Evolutionary conservation across 2,888 invertebrate genomes (phyloP), one percentile per base, ranked within the genome.

Genomic region (Acleris cristana): DNA sequence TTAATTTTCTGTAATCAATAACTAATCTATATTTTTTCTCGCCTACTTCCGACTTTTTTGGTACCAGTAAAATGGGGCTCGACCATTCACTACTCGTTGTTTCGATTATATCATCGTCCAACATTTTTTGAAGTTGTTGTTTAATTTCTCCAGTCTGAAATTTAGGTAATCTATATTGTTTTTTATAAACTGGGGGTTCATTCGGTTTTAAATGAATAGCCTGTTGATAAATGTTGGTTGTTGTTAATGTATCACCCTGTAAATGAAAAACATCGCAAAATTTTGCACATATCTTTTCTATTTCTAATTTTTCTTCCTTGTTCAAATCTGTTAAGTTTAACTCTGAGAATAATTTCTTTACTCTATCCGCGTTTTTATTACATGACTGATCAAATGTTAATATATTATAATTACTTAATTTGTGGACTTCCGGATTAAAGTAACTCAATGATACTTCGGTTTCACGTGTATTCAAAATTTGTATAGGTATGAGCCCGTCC

Each of bases 141-240:
- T 51, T 18, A 3, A 51, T 51, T 51, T 51, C 51, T 18, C 51
- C 18, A 21, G 51, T 51, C 21, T 51, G 18, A 51, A 40, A 56
- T 56, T 56, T 56, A 14, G 56, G 56, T 8, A 56, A 18, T n/a
- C 40, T 56, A 40, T 56, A 44, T 12, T 26, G 30, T 56, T 56
- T 12, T 26, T 56, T 56, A 16, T 40, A 56, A 40, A 40, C n/a
- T 56, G 51, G 51, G 7, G 51, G 16, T 51, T 51, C 51, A 21
- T 51, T 51, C 7, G 21, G 51, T 10, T 21, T 51, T 7, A 51
- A 19, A 18, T 49, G 49, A 49, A 49, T 49, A 7, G 49, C 10
- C 18, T 49, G 49, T 19, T 49, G 49, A 10, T 49, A 49, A 49
- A 49, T 49, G 18, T 49, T 49, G 19, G 49, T 49, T 18, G 49